Conservation (phyloP, 2,888 invertebrate species). For the Galerucella nymphaeae region DNA sequence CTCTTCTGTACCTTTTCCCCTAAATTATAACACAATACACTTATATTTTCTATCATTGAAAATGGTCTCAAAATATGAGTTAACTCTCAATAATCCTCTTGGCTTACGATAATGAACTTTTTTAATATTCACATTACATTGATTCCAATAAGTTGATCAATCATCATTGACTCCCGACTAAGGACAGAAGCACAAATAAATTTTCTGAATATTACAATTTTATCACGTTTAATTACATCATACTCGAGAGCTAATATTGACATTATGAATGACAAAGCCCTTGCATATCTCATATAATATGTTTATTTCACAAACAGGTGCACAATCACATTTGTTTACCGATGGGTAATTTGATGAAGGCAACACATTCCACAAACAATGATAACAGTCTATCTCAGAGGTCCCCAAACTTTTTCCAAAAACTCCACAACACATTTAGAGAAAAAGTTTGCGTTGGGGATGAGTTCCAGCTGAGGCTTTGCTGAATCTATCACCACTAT, state of each 20-base stretch:
- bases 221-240: constrained; percentile 9
- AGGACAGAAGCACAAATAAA: constrained; percentile 5
- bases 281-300: constrained; percentile 3
- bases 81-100: too few relatives aligned
- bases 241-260: constrained; percentile 4
- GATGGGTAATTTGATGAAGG: constrained; percentile 8
- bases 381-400: not conserved
- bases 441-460: too few relatives aligned
- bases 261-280: constrained; percentile 8
- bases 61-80: not conserved
- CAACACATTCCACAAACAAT: constrained; percentile 7
- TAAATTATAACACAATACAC: constrained; percentile 41
- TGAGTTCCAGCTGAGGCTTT: too few relatives aligned
- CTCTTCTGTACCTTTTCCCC: constrained; percentile 35
- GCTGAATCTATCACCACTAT: too few relatives aligned
- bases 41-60: constrained; percentile 42
- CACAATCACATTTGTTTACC: constrained; percentile 8
- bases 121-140: constrained; percentile 1
- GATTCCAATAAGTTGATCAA: constrained; percentile 4
- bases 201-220: constrained; percentile 7
- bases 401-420: too few relatives aligned
- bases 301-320: constrained; percentile 3
- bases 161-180: not conserved
- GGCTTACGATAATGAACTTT: not conserved
- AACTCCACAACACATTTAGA: too few relatives aligned